Conservation (phyloP, 2,888 invertebrate genomes). For the Parapristionchus giblindavisi region DNA sequence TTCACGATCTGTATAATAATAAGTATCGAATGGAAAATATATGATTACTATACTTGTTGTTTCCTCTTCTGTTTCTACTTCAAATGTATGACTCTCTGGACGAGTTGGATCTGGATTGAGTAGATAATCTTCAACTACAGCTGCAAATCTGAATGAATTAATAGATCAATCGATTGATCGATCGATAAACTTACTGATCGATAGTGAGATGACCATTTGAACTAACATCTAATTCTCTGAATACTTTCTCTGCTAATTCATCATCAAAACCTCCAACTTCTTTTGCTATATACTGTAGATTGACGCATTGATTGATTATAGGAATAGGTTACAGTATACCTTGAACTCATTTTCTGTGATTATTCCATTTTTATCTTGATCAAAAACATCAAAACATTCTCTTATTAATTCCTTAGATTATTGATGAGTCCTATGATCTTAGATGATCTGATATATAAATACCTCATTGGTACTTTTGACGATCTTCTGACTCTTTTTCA, state of each 20-base stretch:
- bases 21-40: no score
- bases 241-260: constrained; percentile 67
- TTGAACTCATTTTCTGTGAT: constrained; percentile 69
- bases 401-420: constrained; percentile 43
- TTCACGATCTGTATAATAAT: no score
- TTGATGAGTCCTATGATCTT: constrained; percentile 3
- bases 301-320: constrained; percentile 7
- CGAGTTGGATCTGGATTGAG: constrained; percentile 37
- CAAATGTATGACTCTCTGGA: no score
- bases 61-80: no score
- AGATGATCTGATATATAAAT: constrained; percentile 44
- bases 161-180: neutral
- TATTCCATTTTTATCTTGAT: constrained; percentile 64
- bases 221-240: constrained; percentile 68
- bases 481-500: constrained; percentile 68
- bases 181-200: constrained; percentile 53
- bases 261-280: constrained; percentile 68
- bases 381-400: constrained; percentile 69
- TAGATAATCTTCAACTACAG: constrained; percentile 68
- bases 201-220: constrained; percentile 67
- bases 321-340: constrained; percentile 42
- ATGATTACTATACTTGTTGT: no score
- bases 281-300: constrained; percentile 67
- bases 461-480: constrained; percentile 67
- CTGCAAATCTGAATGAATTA: constrained; percentile 50